phyloP scores from a whole-genome alignment of 2,888 invertebrate species.

The Thyatira batis region DNA sequence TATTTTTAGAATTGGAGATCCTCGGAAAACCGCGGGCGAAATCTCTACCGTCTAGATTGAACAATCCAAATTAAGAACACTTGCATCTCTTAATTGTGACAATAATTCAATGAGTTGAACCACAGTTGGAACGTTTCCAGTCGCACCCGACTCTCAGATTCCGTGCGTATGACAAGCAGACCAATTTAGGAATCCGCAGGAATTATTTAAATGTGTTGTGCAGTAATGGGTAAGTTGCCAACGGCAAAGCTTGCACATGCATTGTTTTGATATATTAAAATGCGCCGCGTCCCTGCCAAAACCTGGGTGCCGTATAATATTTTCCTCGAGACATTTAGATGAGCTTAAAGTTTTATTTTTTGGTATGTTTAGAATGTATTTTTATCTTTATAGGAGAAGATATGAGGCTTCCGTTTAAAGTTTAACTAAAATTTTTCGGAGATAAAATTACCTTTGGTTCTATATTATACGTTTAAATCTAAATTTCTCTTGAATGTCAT shows the following conservation, averaged over 20 bases:
- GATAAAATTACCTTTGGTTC: too few relatives aligned
- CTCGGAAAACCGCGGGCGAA: too few relatives aligned
- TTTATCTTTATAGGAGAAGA: too few relatives aligned
- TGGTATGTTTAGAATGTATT: too few relatives aligned
- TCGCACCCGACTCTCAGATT: not conserved
- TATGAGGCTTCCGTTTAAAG: too few relatives aligned
- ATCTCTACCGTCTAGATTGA: too few relatives aligned
- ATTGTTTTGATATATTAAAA: conserved; percentile 1
- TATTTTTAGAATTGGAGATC: too few relatives aligned
- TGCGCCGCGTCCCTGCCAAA: not conserved
- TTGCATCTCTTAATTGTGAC: not conserved
- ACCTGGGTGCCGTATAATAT: not conserved
- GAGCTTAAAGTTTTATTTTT: too few relatives aligned
- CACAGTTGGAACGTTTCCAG: conserved; percentile 8
- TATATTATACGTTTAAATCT: too few relatives aligned
- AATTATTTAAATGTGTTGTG: conserved; percentile 21
- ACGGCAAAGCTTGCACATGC: conserved; percentile 12
- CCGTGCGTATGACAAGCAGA: conserved; percentile 24
- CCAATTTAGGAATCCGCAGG: conserved; percentile 19
- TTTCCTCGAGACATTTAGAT: not conserved
- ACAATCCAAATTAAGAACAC: not conserved
- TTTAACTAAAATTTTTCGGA: too few relatives aligned
- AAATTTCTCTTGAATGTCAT: too few relatives aligned
- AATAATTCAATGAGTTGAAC: not conserved
- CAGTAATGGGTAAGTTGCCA: conserved; percentile 14